A percentile compares a stretch with the other conserved stretches of the same genome.
phyloP scores from a whole-genome alignment of 2,888 invertebrate genomes.

The Chrysotoxum bicinctum region DNA sequence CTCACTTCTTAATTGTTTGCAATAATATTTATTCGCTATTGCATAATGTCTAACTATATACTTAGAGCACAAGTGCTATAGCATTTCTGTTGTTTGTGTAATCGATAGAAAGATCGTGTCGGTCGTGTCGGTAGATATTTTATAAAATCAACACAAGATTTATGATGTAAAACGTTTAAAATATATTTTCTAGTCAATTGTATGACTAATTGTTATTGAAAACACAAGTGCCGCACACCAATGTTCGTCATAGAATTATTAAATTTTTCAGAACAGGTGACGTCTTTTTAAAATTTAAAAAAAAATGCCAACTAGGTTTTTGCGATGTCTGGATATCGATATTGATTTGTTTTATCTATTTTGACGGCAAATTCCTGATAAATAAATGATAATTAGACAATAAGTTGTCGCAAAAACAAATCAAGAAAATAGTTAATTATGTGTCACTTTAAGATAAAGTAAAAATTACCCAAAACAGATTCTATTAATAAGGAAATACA shows the following conservation, averaged over 20 bases:
- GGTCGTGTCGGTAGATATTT: not conserved
- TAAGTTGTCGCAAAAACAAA: too few relatives aligned
- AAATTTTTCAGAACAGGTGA: constrained; percentile 16
- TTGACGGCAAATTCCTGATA: not conserved
- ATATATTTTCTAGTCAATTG: not conserved
- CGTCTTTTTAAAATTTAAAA: not conserved
- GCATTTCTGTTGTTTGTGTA: not conserved
- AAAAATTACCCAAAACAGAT: too few relatives aligned
- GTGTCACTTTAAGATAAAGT: not conserved
- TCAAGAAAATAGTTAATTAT: not conserved
- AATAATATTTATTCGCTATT: not conserved
- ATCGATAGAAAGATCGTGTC: not conserved
- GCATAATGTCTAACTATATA: not conserved
- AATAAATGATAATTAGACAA: too few relatives aligned
- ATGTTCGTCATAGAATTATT: constrained; percentile 3
- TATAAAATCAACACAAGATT: constrained; percentile 8
- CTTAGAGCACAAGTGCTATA: not conserved
- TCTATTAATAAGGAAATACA: too few relatives aligned
- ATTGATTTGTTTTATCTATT: not conserved
- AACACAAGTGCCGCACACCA: not conserved
- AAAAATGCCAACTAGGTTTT: not conserved
- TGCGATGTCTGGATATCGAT: not conserved
- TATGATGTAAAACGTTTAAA: constrained; percentile 3
- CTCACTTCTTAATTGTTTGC: not conserved
- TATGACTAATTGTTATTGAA: not conserved